Evolutionary conservation across 1,140 invertebrate species (phyloP), one percentile per base, ranked within the genome.

Genomic region (Aradophagus sp.): DNA sequence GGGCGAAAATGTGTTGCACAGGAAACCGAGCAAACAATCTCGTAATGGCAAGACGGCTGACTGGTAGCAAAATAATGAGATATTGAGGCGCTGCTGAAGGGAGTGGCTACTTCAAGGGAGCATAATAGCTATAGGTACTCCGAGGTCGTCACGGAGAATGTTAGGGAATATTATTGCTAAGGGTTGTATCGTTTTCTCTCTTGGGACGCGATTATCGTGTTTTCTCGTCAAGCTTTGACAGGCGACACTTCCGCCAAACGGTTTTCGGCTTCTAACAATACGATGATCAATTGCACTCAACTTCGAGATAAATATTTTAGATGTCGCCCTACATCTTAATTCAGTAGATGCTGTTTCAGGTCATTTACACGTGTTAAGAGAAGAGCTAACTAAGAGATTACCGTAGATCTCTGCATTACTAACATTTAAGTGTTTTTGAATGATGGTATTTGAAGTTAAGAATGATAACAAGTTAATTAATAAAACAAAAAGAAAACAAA

Each of bases 51-150:
- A 77, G 71, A 77, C 72, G 75, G 78, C 73, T 80, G 81, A 80
- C 80, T 84, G 80, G 81, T 84, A 78, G 77, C 74, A 74, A 76
- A 77, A 81, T 86, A 86, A 86, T 86, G 84, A 86, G 84, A 86
- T 86, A 85, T 86, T 85, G 83, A 84, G 75, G 73, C 69, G 68
- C 76, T 77, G 74, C 69, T 77, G 75, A 66, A 82, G 81, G 84
- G 82, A 84, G 83, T 83, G 83, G 81, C 80, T 77, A 82, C 76
- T 81, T 76, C 75, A 73, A 78, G 80, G 78, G 80, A 78, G 77
- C 69, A 63, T 79, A 82, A 80, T 77, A 75, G 80, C 76, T 76
- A 79, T 82, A 80, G 77, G 73, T 77, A 69, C 71, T 72, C 39
- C 36, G 53, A 70, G 73, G 47, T 75, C 65, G 73, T 68, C 69